phyloP scores from a whole-genome alignment of 1,140 invertebrate species.

The Antheraea pernyi region DNA sequence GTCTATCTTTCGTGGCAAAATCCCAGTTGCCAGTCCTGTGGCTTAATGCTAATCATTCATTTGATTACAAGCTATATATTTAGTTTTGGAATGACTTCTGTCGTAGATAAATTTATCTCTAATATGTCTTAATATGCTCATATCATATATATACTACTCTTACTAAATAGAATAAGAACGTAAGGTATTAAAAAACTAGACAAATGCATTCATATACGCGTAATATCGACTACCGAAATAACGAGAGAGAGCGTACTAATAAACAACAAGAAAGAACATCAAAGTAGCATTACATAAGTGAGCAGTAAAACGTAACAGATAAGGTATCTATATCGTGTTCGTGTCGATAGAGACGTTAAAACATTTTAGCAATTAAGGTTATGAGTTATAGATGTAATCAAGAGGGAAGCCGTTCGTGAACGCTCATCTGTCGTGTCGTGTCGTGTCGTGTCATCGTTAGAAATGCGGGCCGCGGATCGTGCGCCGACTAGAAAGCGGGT shows the following conservation, averaged over 20 bases:
- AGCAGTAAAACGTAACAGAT: neutral
- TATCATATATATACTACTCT: too few species aligned
- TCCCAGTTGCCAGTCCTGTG: too few species aligned
- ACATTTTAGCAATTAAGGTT: conserved; percentile 1
- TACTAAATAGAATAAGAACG: too few species aligned
- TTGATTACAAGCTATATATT: too few species aligned
- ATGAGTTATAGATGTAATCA: conserved; percentile 1
- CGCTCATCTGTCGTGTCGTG: conserved; percentile 22
- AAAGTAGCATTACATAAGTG: neutral
- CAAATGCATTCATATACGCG: too few species aligned
- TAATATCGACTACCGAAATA: neutral
- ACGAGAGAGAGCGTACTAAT: neutral
- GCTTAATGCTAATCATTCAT: too few species aligned
- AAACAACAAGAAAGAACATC: neutral
- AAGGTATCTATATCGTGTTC: neutral
- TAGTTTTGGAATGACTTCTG: too few species aligned
- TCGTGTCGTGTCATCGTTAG: conserved; percentile 33
- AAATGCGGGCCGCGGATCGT: conserved; percentile 43
- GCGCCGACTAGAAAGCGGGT: conserved; percentile 47
- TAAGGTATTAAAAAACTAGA: too few species aligned
- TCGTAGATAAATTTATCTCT: too few species aligned
- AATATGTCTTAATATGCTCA: too few species aligned
- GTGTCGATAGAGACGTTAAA: conserved; percentile 1
- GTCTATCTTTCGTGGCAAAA: too few species aligned
- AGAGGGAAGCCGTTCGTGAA: conserved; percentile 14